Percentiles rank a stretch among this genome's conserved stretches.
Conservation (phyloP, 2,888 invertebrate species). For the Penaeus monodon region DNA sequence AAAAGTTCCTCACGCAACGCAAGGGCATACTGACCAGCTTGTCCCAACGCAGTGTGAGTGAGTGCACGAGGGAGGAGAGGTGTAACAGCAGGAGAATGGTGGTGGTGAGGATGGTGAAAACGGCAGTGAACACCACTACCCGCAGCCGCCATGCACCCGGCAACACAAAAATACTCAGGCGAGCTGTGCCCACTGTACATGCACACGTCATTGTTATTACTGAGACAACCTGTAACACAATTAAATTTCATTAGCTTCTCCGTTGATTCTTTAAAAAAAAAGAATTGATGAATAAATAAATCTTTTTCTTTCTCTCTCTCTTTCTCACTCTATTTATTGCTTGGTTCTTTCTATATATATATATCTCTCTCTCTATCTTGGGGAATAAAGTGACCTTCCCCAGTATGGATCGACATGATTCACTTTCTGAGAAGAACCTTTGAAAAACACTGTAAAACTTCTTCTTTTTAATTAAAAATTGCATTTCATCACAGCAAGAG, state of each 20-base stretch:
- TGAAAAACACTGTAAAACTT: too few relatives aligned
- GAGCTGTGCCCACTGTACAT: constrained; percentile 64
- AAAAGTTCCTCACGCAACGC: neutral
- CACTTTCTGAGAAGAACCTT: too few relatives aligned
- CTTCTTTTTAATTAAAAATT: too few relatives aligned
- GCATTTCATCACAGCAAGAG: too few relatives aligned
- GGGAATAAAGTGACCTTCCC: too few relatives aligned
- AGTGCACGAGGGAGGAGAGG: constrained; percentile 64
- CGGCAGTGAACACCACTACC: constrained; percentile 62
- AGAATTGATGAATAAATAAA: too few relatives aligned
- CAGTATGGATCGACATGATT: too few relatives aligned
- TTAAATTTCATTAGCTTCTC: neutral
- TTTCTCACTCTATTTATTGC: neutral
- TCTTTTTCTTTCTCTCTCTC: constrained; percentile 1
- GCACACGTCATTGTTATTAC: constrained; percentile 65
- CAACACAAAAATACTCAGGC: constrained; percentile 64
- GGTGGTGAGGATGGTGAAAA: constrained; percentile 65
- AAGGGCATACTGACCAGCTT: constrained; percentile 51
- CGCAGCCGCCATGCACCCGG: constrained; percentile 64
- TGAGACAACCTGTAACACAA: constrained; percentile 55
- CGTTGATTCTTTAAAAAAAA: neutral
- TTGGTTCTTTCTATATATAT: neutral
- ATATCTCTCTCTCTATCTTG: too few relatives aligned
- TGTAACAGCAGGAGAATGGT: constrained; percentile 64
- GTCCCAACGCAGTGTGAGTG: constrained; percentile 65